Evolutionary conservation across 2,797 vertebrate species (phyloP).

Genomic region (Lerista edwardsae): DNA sequence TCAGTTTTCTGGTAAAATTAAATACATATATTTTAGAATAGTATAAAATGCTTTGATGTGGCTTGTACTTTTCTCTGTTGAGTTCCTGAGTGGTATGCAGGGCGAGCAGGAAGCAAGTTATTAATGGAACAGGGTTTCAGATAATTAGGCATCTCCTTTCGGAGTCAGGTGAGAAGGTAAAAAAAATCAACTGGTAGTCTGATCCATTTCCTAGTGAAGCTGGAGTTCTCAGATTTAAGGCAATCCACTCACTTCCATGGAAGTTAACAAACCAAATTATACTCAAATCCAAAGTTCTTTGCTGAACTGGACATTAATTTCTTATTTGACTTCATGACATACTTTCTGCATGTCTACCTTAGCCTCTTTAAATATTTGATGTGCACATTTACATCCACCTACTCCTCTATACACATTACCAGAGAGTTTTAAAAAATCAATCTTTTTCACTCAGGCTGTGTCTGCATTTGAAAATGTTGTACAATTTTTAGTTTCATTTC

Average conservation of each 20-base stretch:
- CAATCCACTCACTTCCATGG: background rate
- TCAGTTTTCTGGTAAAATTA: conserved; percentile 32
- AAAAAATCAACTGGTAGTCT: background rate
- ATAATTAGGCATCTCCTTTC: conserved; percentile 21
- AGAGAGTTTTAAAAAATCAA: conserved; percentile 57
- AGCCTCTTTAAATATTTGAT: background rate
- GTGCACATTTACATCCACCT: background rate
- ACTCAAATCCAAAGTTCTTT: background rate
- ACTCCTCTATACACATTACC: conserved; percentile 33
- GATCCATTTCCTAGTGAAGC: background rate
- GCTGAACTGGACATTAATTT: background rate
- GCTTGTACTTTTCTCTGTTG: conserved; percentile 43
- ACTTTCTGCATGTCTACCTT: background rate
- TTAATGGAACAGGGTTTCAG: conserved; percentile 42
- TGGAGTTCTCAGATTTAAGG: background rate
- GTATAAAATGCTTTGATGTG: conserved; percentile 12
- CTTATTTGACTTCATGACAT: background rate
- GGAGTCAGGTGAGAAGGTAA: conserved; percentile 4
- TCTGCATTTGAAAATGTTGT: background rate
- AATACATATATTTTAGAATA: conserved; percentile 3
- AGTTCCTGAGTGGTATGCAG: conserved; percentile 35
- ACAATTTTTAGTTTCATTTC: background rate
- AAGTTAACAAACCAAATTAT: background rate
- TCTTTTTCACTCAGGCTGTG: background rate
- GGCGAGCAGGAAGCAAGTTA: conserved; percentile 49